phyloP scores from a whole-genome alignment of 2,797 vertebrate genomes.

The Epinephelus awoara region DNA sequence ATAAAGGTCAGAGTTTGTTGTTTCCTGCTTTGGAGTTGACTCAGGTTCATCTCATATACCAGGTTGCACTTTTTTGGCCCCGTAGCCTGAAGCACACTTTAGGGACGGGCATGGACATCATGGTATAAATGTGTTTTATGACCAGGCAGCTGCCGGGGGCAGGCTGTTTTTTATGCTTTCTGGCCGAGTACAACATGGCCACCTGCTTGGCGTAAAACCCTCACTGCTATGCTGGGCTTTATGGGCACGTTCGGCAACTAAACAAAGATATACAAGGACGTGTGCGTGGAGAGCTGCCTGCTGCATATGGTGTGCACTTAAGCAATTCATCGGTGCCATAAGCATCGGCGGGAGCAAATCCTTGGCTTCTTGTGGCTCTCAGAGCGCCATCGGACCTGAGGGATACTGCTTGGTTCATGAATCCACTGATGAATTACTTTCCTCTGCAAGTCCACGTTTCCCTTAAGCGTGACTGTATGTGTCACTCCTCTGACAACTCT shows the following conservation, averaged over 20 bases:
- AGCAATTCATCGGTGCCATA: constrained; percentile 71
- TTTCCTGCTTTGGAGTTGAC: constrained; percentile 45
- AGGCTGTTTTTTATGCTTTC: constrained; percentile 81
- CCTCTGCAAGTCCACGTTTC: constrained; percentile 54
- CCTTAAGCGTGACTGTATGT: constrained; percentile 59
- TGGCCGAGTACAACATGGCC: constrained; percentile 83
- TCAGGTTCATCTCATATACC: constrained; percentile 44
- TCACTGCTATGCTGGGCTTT: constrained; percentile 76
- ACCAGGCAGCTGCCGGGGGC: constrained; percentile 83
- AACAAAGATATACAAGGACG: constrained; percentile 79
- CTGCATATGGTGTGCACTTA: constrained; percentile 75
- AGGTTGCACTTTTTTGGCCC: constrained; percentile 66
- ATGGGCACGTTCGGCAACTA: constrained; percentile 71
- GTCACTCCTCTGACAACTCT: constrained; percentile 81
- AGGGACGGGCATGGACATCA: constrained; percentile 82
- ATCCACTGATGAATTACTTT: constrained; percentile 76
- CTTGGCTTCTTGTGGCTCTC: constrained; percentile 49
- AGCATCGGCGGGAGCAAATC: constrained; percentile 53
- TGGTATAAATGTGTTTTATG: constrained; percentile 88
- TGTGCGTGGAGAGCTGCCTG: constrained; percentile 54
- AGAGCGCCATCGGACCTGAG: constrained; percentile 56
- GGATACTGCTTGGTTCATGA: constrained; percentile 69
- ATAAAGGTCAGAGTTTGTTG: constrained; percentile 56
- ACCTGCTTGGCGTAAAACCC: constrained; percentile 83
- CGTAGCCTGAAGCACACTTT: constrained; percentile 72